Evolutionary conservation across 2,797 vertebrate genomes (phyloP), one percentile per base, ranked within the genome.

Genomic region (Chrosomus eos): DNA sequence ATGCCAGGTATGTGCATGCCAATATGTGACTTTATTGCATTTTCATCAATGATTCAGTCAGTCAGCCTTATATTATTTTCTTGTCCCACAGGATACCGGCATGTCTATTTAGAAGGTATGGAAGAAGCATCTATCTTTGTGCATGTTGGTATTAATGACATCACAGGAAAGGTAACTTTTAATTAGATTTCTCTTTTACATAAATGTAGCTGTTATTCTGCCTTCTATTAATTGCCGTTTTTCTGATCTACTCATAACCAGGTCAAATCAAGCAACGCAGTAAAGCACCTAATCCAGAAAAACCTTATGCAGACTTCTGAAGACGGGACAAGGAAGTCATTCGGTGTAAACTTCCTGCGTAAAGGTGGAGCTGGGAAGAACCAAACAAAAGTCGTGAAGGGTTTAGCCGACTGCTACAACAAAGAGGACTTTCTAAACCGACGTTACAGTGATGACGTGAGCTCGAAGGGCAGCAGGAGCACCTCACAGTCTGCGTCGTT

Each of bases 21-120:
- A 62, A 13, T 80, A 7, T 31, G 13, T 45, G n/a, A n/a, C 7
- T 38, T 23, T n/a, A 23, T 68, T 75, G n/a, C 26, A 45, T 67
- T 73, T n/a, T 33, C 13, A 8, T 33, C 19, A 72, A 23, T 13
- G 62, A 38, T 78, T 78, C 26, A 64, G 16, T 73, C 71, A 72
- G 1, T 45, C 10, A 45, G 9, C 9, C 28, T 66, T 33, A 28
- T 9, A 16, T 26, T 21, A 70, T 68, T 70, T 53, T 14, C 68
- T 55, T 74, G 53, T 90, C 70, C 14, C n/a, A 72, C 80, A 99
- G 98, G 98, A 91, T 99, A 98, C 87, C 96, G 98, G 5, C 98
- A 99, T 0, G 96, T 99, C 87, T 99, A 99, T 93, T 93, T 99
- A 88, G 98, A 99, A 78, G 98, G 97, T n/a, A 97, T 98, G 93